Conservation (phyloP, 2,888 invertebrate genomes). For the Brachylomia viminalis region DNA sequence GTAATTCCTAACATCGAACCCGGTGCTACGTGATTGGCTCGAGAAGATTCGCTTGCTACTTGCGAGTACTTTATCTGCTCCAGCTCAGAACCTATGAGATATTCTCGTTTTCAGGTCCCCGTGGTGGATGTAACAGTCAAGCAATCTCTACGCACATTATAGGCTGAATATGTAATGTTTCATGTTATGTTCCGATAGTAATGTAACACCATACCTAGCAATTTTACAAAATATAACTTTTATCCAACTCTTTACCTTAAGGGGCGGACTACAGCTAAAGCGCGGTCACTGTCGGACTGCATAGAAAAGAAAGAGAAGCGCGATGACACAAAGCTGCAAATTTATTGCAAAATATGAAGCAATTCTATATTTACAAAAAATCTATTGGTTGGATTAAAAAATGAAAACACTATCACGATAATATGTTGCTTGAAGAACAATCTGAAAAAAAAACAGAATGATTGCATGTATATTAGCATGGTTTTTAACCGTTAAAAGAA, state of each 20-base stretch:
- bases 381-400: too few species aligned
- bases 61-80: not conserved
- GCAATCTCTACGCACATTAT: not conserved
- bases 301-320: too few species aligned
- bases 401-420: too few species aligned
- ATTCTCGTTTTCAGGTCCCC: not conserved
- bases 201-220: not conserved
- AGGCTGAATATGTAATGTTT: not conserved
- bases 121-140: not conserved
- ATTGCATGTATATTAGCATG: too few species aligned
- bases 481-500: too few species aligned
- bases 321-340: too few species aligned
- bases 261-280: too few species aligned
- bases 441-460: too few species aligned
- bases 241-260: not conserved
- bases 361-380: too few species aligned
- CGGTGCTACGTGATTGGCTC: constrained; percentile 34
- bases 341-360: too few species aligned
- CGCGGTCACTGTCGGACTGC: too few species aligned
- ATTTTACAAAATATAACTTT: constrained; percentile 9
- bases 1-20: constrained; percentile 42
- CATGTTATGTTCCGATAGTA: not conserved
- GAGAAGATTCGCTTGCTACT: not conserved
- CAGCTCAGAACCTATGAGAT: not conserved
- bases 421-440: too few species aligned